Evolutionary conservation across 1,140 invertebrate species (phyloP).

Genomic region (Stratiolaelaps scimitus): DNA sequence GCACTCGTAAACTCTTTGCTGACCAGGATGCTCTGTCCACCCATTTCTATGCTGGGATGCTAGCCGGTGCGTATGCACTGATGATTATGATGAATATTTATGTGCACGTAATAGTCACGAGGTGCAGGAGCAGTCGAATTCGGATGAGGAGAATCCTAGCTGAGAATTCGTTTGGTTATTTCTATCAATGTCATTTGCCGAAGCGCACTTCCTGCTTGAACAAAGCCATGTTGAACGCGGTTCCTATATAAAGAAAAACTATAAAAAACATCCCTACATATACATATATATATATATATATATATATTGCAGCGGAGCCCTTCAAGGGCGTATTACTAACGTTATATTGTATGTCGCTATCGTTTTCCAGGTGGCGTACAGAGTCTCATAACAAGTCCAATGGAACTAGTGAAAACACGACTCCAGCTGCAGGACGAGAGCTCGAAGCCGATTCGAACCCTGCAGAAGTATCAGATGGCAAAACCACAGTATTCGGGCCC

Average conservation of each 20-base stretch:
- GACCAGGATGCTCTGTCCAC: constrained; percentile 48
- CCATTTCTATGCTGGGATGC: constrained; percentile 58
- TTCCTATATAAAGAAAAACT: no score
- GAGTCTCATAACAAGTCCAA: constrained; percentile 63
- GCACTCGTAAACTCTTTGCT: constrained; percentile 51
- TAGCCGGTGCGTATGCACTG: constrained; percentile 36
- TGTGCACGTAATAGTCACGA: not conserved
- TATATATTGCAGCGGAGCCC: no score
- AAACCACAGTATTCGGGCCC: constrained; percentile 44
- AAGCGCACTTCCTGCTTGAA: no score
- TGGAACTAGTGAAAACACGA: constrained; percentile 73
- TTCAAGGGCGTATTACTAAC: no score
- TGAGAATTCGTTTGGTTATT: no score
- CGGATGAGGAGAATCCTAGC: no score
- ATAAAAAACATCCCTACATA: no score
- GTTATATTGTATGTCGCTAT: constrained; percentile 30
- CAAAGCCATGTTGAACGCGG: no score
- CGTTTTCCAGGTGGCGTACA: constrained; percentile 61
- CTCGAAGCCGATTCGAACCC: not conserved
- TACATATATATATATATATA: no score
- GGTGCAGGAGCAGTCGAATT: no score
- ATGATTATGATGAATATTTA: no score
- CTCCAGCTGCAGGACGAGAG: constrained; percentile 51
- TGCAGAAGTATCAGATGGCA: constrained; percentile 29
- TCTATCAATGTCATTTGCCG: no score